Base-by-base conservation (phyloP, 2,888 invertebrate genomes). In the Apoda limacodes region DNA sequence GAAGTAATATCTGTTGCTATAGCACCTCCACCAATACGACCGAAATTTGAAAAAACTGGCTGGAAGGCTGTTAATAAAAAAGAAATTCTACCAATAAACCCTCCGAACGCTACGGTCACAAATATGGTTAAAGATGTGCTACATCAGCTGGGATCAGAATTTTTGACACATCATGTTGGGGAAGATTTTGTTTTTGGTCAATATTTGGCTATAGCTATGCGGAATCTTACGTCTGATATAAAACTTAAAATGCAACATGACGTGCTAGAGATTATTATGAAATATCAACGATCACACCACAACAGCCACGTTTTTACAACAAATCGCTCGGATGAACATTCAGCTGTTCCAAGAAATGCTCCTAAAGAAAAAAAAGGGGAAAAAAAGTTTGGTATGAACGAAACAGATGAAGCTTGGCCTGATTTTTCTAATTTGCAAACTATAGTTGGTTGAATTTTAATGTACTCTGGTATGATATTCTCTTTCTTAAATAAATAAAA, bases 131-230 rank as follows among this genome's bases (percentile, higher is more conserved):
- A 60, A 48, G 64, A 76, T 6, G 40, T 78, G 0, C 40, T 78
- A 1, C 36, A 53, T 2, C 60, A 74, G 43, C 32, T 78, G 1
- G 72, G 69, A 1, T 55, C 60, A 38, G 76, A 78, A 25, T 60
- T 78, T 7, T 9, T 78, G 5, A 50, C 55, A 1, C 57, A 55
- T 21, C 61, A 72, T 40, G 60, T 75, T 0, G 67, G 55, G n/a
- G 78, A 78, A 42, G 69, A 76, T 19, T 76, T 75, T n/a, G 60
- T 75, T 1, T 78, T 78, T 15, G 78, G 78, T n/a, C 78, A 78
- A 38, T 78, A 69, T 22, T 42, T 78, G 1, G 74, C 74, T 0
- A 67, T 60, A 27, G 39, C 66, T 1, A 74, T 78, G 69, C 71
- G 42, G 32, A 75, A 70, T 39, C 32, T 80, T 2, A 67, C 70